phyloP scores from a whole-genome alignment of 2,888 invertebrate species.

The Cetonia aurata region DNA sequence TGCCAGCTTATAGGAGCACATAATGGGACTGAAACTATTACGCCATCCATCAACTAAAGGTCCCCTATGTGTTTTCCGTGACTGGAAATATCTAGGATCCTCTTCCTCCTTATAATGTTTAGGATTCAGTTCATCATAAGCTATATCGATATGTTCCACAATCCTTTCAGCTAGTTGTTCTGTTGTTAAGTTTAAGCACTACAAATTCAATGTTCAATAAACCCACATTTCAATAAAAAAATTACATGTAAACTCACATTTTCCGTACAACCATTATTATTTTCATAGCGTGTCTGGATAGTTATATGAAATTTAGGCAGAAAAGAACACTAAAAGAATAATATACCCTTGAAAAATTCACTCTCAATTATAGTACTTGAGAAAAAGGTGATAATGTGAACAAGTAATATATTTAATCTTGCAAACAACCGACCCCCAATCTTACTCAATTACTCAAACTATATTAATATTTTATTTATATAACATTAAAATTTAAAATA shows the following conservation, averaged over 20 bases:
- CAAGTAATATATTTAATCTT: no score
- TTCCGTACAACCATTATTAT: constrained; percentile 88
- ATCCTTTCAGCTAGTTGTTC: constrained; percentile 80
- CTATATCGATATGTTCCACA: constrained; percentile 89
- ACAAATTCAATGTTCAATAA: constrained; percentile 55
- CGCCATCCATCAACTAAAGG: constrained; percentile 89
- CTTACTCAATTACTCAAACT: no score
- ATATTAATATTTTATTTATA: no score
- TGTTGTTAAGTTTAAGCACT: constrained; percentile 81
- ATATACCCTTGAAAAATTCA: constrained; percentile 38
- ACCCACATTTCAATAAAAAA: neutral
- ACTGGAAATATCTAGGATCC: constrained; percentile 87
- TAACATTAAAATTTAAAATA: no score
- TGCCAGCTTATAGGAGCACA: constrained; percentile 95
- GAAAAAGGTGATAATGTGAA: no score
- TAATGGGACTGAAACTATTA: constrained; percentile 80
- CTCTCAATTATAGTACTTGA: no score
- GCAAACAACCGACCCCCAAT: no score
- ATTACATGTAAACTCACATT: constrained; percentile 78
- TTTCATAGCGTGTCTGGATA: constrained; percentile 90
- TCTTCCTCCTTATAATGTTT: constrained; percentile 93
- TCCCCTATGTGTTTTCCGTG: constrained; percentile 85
- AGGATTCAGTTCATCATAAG: constrained; percentile 85
- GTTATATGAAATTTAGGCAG: constrained; percentile 87
- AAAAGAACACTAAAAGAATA: constrained; percentile 85